phyloP scores from a whole-genome alignment of 2,888 invertebrate genomes.

The Dicyrtoma fusca region DNA sequence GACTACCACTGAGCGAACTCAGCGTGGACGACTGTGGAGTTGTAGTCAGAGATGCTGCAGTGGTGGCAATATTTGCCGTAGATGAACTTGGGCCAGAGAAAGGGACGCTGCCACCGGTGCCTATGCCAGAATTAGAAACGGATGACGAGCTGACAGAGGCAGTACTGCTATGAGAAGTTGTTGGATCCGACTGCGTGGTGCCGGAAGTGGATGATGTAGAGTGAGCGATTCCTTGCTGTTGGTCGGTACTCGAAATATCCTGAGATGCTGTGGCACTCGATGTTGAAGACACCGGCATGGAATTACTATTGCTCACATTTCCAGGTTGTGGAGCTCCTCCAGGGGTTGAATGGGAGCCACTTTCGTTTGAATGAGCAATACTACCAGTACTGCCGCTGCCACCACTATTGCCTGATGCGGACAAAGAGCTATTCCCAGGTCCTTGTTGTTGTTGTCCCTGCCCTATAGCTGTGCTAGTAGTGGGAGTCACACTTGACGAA shows the following conservation, averaged over 20 bases:
- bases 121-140: background rate
- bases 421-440: too few relatives aligned
- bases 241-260: slow-evolving; percentile 23
- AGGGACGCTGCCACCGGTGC: background rate
- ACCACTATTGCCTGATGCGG: background rate
- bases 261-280: slow-evolving; percentile 10
- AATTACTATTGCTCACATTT: background rate
- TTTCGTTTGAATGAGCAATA: background rate
- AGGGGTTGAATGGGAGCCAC: background rate
- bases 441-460: slow-evolving; percentile 6
- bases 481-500: slow-evolving; percentile 11
- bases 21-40: slow-evolving; percentile 18
- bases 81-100: slow-evolving; percentile 27
- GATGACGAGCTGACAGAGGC: slow-evolving; percentile 26
- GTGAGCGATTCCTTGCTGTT: background rate
- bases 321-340: background rate
- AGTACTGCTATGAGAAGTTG: background rate
- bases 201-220: background rate
- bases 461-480: background rate
- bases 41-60: background rate
- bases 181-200: slow-evolving; percentile 5
- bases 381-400: slow-evolving; percentile 4
- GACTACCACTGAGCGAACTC: background rate
- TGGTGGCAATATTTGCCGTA: slow-evolving; percentile 11
- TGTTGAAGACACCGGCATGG: slow-evolving; percentile 20